A percentile compares a stretch with the other conserved stretches of the same genome.
These are phyloP conservation scores for Andricus quercusramuli DNA, from an alignment of 2,888 invertebrate genomes.

Conservation along the genomic window DNA sequence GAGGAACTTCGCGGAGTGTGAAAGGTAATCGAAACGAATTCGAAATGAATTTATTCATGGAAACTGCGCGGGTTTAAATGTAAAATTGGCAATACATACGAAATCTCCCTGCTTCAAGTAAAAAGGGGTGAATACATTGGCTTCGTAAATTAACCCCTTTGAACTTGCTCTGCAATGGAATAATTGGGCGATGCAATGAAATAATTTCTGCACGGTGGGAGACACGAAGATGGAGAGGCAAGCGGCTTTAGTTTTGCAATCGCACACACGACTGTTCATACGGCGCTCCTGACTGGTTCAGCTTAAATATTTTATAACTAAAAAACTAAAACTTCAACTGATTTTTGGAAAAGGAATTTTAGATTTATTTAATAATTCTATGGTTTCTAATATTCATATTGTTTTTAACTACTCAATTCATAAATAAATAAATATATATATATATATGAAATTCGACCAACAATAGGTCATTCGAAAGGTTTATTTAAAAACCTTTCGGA, in stretches of 20 bases:
- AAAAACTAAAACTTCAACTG: no score
- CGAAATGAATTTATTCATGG: slow-evolving; percentile 79
- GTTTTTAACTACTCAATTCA: no score
- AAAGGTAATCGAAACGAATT: slow-evolving; percentile 71
- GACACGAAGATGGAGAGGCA: slow-evolving; percentile 45
- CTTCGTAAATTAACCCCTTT: slow-evolving; percentile 76
- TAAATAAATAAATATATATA: no score
- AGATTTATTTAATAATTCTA: no score
- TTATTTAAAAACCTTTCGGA: no score
- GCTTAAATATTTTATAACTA: no score
- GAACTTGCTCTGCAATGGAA: slow-evolving; percentile 74
- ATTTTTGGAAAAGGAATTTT: no score
- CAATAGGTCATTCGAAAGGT: no score
- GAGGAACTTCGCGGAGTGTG: slow-evolving; percentile 58
- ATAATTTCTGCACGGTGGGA: slow-evolving; percentile 63
- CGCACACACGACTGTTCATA: no score
- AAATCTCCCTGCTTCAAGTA: slow-evolving; percentile 78
- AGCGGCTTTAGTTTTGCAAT: not conserved
- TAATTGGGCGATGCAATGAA: slow-evolving; percentile 73
- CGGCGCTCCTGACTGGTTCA: no score
- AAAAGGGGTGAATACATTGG: slow-evolving; percentile 79
- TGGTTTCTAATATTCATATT: no score
- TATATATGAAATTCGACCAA: no score
- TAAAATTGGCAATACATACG: slow-evolving; percentile 79
- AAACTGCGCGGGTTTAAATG: slow-evolving; percentile 75